A percentile compares a stretch with the other conserved stretches of the same genome.
Conservation (phyloP, 2,797 vertebrate species). For the Holocentrus rufus region DNA sequence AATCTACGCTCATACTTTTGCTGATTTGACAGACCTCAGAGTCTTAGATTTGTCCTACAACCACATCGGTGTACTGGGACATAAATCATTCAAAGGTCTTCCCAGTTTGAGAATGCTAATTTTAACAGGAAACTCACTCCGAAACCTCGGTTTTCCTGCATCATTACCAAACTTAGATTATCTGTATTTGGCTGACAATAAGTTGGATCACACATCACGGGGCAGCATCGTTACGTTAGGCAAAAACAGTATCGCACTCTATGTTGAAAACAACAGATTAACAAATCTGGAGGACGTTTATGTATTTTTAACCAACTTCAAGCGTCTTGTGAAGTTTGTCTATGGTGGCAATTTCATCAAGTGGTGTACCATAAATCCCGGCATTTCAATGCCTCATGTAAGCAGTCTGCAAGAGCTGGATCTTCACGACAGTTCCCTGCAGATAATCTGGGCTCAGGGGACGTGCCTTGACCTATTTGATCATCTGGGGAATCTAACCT, state of each 20-base stretch:
- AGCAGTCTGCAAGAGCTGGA: constrained; percentile 79
- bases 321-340: constrained; percentile 68
- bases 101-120: constrained; percentile 72
- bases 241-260: constrained; percentile 62
- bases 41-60: constrained; percentile 88
- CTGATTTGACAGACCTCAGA: constrained; percentile 53
- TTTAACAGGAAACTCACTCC: constrained; percentile 86
- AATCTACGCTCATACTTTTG: constrained; percentile 78
- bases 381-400: constrained; percentile 31
- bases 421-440: constrained; percentile 83
- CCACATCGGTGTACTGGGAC: constrained; percentile 82
- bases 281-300: constrained; percentile 78
- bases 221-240: not conserved
- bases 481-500: constrained; percentile 62
- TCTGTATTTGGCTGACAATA: constrained; percentile 82
- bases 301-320: constrained; percentile 67
- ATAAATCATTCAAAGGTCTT: constrained; percentile 79
- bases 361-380: constrained; percentile 58
- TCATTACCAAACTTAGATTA: constrained; percentile 66
- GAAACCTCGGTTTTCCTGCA: constrained; percentile 67
- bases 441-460: constrained; percentile 57
- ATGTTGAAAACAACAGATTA: constrained; percentile 83
- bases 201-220: constrained; percentile 63
- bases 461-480: constrained; percentile 69
- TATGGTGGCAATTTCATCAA: constrained; percentile 83